These are phyloP conservation scores for Tragelaphus strepsiceros DNA, from an alignment of 2,113 vertebrate species.

Conservation along the genomic window DNA sequence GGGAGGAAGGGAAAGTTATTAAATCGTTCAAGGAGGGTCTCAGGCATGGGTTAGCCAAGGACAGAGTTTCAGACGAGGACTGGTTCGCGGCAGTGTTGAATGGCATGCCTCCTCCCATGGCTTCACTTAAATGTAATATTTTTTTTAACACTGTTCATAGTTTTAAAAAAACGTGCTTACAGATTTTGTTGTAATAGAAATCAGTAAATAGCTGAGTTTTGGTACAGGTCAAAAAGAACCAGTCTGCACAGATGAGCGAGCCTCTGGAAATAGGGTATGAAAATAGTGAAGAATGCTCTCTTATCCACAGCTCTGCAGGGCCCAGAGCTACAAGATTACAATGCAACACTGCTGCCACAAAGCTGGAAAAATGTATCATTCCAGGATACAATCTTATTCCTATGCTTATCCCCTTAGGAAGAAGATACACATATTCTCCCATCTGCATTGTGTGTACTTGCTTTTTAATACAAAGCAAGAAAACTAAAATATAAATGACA, in stretches of 20 bases:
- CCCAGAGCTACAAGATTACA: neutral
- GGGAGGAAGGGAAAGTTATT: neutral
- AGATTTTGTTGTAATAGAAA: neutral
- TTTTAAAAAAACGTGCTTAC: neutral
- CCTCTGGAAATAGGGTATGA: neutral
- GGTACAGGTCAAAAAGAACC: neutral
- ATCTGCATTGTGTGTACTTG: neutral
- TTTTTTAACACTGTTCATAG: neutral
- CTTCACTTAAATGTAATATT: neutral
- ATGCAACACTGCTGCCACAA: neutral
- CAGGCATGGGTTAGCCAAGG: neutral
- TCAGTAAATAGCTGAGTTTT: neutral
- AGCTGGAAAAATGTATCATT: neutral
- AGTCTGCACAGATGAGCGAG: neutral
- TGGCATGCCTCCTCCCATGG: neutral
- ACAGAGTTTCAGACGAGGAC: neutral
- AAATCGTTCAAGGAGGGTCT: neutral
- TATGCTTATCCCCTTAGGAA: neutral
- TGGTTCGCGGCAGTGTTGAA: neutral
- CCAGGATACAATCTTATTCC: neutral
- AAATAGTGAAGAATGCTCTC: accelerated
- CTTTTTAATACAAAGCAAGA: neutral
- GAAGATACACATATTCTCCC: neutral
- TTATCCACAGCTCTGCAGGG: neutral
- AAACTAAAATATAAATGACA: neutral